Base-by-base conservation (phyloP, 2,797 vertebrate species). In the Spea hammondii region DNA sequence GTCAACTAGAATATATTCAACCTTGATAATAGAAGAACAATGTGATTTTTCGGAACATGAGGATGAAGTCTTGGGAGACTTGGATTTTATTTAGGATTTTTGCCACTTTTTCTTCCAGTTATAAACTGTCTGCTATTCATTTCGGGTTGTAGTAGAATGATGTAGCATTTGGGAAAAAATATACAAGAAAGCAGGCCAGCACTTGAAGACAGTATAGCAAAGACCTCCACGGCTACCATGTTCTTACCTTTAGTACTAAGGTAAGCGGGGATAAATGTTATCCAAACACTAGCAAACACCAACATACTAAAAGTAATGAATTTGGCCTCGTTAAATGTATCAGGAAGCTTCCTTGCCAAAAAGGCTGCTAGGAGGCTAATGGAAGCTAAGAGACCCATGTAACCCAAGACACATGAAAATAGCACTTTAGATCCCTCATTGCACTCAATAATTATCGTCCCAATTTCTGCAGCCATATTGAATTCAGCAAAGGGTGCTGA, bases 271-370 rank as follows among this genome's bases (percentile, higher is more conserved):
- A 85, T 17, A 54, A 85, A 86, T 50, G 83, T 78, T 11, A 82
- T 50, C 73, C 79, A 84, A 65, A 86, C 54, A 2, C 75, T 80
- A 45, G 83, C 83, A 73, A 84, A 85, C 1, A 84, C 55, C 46
- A 83, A 4, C 50, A 80, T 83, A 46, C 83, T 86, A 57, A 84
- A 77, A 0, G 67, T 76, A 72, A 87, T 82, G 4, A 13, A 69
- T 66, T 86, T 80, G 1, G 84, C 79, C 72, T 88, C 77, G 9
- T 45, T 84, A 82, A 87, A 84, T 12, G 76, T 73, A 5, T 83
- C 79, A 0, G 85, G 84, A 17, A 86, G 79, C 5, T 1, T 0
- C 12, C 0, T n/a, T 7, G 72, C 72, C 14, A 82, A 4, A 75
- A 78, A 82, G 5, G 80, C 80, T 1, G 79, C 59, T 17, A 68